Evolutionary conservation across 2,888 invertebrate genomes (phyloP), one percentile per base, ranked within the genome.

Genomic region (Machimus atricapillus): DNA sequence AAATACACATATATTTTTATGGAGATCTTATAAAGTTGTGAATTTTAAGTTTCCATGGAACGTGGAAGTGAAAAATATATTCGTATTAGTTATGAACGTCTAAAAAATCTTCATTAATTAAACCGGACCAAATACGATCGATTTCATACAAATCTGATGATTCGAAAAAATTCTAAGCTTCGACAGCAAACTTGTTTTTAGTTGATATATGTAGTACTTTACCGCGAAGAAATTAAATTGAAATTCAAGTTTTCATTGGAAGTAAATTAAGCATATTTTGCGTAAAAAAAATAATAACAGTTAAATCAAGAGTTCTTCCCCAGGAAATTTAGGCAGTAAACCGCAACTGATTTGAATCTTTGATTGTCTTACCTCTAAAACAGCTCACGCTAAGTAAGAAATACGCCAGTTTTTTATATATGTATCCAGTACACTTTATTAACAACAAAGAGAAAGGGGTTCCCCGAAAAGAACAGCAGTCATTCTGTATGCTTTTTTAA

Each of bases 401-500:
- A 76, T 31, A 34, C 34, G 16, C 27, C 27, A 37, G 12, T 46
- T 46, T 46, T 46, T 76, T 27, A 3, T n/a, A 14, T 40, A n/a
- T 7, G n/a, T n/a, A n/a, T n/a, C n/a, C n/a, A 12, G 19, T 78
- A 78, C 19, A 76, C 9, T 31, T 37, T 76, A 37, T 31, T 76
- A 76, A 66, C 19, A 78, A 78, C 78, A 79, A 79, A 27, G 19
- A 79, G 52, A 79, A 52, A 79, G 79, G 52, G 79, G 52, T 46
- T 79, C 79, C 79, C 79, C 79, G 46, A 27, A 79, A n/a, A 43
- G 23, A 78, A 23, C 31, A 23, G 43, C 9, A 19, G 37, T 43
- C 78, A 78, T 37, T 76, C n/a, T 7, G 76, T 34, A 16, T 78
- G 43, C 19, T 7, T 7, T n/a, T 43, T n/a, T 23, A 79, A 79